Base-by-base conservation (phyloP, 2,113 vertebrate species). In the Chloropsis hardwickii region DNA sequence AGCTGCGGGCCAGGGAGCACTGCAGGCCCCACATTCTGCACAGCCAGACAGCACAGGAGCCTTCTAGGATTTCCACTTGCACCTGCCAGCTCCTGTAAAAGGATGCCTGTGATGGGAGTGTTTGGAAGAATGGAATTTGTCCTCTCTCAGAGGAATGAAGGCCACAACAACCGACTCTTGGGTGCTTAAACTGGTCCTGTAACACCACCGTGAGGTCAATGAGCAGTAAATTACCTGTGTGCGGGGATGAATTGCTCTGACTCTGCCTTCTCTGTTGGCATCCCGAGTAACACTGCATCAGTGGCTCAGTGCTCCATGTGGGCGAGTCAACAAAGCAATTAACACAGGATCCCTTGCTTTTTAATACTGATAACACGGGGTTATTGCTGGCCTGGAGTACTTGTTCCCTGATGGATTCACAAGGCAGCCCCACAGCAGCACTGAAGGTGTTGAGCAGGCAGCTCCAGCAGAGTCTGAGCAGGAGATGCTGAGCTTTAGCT, bases 11-110 rank as follows among this genome's bases (percentile, higher is more conserved):
- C 64, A 6, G 48, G 58, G 19, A 50, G 2, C 35, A 12, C 28
- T 1, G 4, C 0, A 0, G n/a, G 4, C 22, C 53, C 29, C 8
- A 33, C 0, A 9, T 25, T 47, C 28, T 15, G 92, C 45, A 6
- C 66, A 23, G 66, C 14, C 8, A 14, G 47, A 8, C 16, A 22
- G 47, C 40, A 11, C 50, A 4, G 79, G 51, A 35, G 78, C 62
- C 62, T 44, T 71, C 57, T 7, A 48, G 88, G 88, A 37, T 65
- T 87, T 56, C 81, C n/a, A 20, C 56, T 23, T 10, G 40, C 54
- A 53, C 54, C 45, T 44, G 91, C 73, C 88, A 27, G 47, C 37
- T 16, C 23, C 64, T 39, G 69, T 45, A 14, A 50, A 37, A 20
- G 57, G 80, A 14, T 20, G 27, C 56, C 56, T 1, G 2, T 29